Evolutionary conservation across 2,797 vertebrate genomes (phyloP).

Genomic region (Novumbra hubbsi): DNA sequence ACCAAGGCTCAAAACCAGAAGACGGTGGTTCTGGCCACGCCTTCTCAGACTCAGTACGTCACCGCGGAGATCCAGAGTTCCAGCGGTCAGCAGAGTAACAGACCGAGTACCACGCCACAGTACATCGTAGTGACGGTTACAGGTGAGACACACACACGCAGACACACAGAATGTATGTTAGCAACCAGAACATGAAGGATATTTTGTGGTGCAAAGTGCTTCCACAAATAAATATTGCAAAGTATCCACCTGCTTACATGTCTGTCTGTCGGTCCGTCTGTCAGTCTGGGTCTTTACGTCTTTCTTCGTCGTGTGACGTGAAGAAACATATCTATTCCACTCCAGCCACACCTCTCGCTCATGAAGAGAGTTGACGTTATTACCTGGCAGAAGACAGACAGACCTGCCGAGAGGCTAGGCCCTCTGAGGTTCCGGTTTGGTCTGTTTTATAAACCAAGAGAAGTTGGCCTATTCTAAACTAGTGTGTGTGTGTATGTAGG

Average conservation of each 20-base stretch:
- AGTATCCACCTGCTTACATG: too few species aligned
- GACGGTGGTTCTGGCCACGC: conserved; percentile 58
- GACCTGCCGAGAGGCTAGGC: background rate
- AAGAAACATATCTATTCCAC: conserved; percentile 3
- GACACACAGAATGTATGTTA: background rate
- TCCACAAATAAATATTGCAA: too few species aligned
- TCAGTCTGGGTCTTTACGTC: conserved; percentile 1
- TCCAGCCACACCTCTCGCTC: conserved; percentile 1
- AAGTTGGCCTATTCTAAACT: too few species aligned
- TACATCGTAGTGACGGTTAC: conserved; percentile 91
- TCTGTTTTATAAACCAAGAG: too few species aligned
- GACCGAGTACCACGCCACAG: conserved; percentile 75
- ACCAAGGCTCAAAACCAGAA: conserved; percentile 63
- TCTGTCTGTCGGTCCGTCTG: too few species aligned
- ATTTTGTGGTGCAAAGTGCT: too few species aligned
- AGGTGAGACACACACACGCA: conserved; percentile 72
- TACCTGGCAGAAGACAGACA: conserved; percentile 3
- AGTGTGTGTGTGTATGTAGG: too few species aligned
- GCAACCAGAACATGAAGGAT: too few species aligned
- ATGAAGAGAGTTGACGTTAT: background rate
- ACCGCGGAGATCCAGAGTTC: conserved; percentile 72
- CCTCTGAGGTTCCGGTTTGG: background rate
- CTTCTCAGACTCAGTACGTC: conserved; percentile 76
- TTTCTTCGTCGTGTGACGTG: background rate
- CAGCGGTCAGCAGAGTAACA: conserved; percentile 66